Evolutionary conservation across 2,888 invertebrate species (phyloP).

Genomic region (Tenthredo livida): DNA sequence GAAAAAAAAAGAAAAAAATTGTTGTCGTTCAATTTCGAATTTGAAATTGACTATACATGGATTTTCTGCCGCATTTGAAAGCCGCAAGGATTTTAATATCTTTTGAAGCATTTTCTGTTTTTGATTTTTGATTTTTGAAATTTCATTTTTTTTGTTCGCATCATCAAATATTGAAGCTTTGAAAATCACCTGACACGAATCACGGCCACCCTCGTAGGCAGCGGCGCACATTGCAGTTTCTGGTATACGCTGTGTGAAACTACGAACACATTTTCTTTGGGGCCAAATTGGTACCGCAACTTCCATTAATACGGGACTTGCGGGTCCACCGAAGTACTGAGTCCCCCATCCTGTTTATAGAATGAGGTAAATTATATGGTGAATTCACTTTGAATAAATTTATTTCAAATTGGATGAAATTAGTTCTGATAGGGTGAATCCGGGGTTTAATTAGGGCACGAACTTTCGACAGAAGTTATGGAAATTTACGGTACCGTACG

Average conservation of each 20-base stretch:
- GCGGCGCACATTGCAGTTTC: slow-evolving; percentile 89
- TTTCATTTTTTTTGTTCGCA: background rate
- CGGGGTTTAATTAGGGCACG: background rate
- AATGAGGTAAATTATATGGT: slow-evolving; percentile 11
- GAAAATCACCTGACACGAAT: slow-evolving; percentile 90
- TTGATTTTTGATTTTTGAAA: too few relatives aligned
- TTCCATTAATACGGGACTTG: slow-evolving; percentile 86
- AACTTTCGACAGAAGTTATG: background rate
- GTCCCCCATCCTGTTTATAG: slow-evolving; percentile 86
- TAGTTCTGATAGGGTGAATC: slow-evolving; percentile 8
- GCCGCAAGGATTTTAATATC: background rate
- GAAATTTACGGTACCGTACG: background rate
- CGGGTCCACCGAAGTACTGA: slow-evolving; percentile 85
- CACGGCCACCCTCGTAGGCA: slow-evolving; percentile 86
- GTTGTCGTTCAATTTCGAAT: background rate
- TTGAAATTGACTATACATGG: background rate
- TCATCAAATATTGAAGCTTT: background rate
- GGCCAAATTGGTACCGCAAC: slow-evolving; percentile 90
- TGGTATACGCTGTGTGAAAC: slow-evolving; percentile 84
- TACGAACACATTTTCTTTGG: slow-evolving; percentile 82
- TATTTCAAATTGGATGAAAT: background rate
- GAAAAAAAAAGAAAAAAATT: slow-evolving; percentile 54
- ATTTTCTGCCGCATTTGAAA: background rate
- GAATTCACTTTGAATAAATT: slow-evolving; percentile 5
- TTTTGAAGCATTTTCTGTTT: background rate